Evolutionary conservation across 1,140 invertebrate species (phyloP), one percentile per base, ranked within the genome.

Genomic region (Zophobas morio): DNA sequence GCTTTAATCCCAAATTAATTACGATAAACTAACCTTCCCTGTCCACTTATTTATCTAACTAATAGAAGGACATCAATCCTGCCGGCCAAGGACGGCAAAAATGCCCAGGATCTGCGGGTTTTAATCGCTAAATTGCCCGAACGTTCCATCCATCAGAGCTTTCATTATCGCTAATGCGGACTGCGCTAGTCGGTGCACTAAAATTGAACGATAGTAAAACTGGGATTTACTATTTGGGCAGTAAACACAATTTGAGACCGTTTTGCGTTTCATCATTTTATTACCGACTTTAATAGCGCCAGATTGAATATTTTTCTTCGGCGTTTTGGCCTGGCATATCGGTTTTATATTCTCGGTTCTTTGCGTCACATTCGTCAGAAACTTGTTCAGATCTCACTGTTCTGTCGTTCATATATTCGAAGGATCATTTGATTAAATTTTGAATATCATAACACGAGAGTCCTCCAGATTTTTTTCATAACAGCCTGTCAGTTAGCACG

Each of bases 1-100:
- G 60, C 60, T 40, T 57, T 66, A 66, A 66, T 66, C 60, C 60
- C 6, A 66, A 66, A 66, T 66, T 42, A 66, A 66, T 66, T 66
- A 66, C 60, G 39, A 66, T 66, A 66, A 42, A 66, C 60, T 66
- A 66, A 66, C 60, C 60, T 39, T 3, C 36, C 39, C 60, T 20
- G 6, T 39, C 60, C 37, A 66, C 60, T 66, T 66, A 66, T 46
- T 66, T 66, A 66, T 66, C 60, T 47, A 66, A 66, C 60, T 66
- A 66, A 66, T 46, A 66, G 37, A 4, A 2, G 4, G 39, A 40
- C 60, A 66, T 66, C 60, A 66, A 47, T 66, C 20, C 20, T 20
- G n/a, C 3, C 49, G n/a, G 3, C 39, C 56, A 20, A 66, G 39
- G 36, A 36, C 57, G 49, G 20, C 60, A 66, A 66, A 66, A 66